Base-by-base conservation (phyloP, 1,140 invertebrate species). In the Papilio polyxenes region DNA sequence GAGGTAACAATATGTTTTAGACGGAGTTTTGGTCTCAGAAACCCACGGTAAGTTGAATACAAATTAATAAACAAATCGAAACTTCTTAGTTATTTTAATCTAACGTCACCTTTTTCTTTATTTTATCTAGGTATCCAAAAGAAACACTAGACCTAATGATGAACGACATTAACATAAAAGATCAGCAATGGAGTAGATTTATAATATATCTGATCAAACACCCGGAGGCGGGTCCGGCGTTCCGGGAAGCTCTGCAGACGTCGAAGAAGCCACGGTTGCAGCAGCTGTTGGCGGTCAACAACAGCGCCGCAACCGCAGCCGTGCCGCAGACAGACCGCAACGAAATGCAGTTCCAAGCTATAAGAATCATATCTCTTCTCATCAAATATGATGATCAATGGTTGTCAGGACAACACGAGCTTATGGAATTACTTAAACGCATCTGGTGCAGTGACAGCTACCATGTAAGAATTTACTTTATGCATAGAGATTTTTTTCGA, bases 311-410 rank as follows among this genome's bases (percentile, higher is more conserved):
- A 6, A 81, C 86, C 1, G 75, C 87, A 7, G 84, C 85, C 56
- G 82, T 92, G 48, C 86, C 92, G 0, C 90, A 87, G 20, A 81
- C 89, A 0, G 94, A 95, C 81, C 91, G 91, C 82, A 86, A 89
- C 56, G 97, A 98, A 89, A 95, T 98, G 82, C 97, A 98, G 89
- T 98, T 97, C 94, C 97, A 98, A 88, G 97, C 97, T 0, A 96
- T 99, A 8, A 93, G 97, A 40, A 96, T 98, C 0, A 96, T 98
- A 65, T 97, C 97, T 2, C 93, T 98, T 15, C 91, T 99, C 17
- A 97, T 98, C 37, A 97, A 98, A 90, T 96, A 95, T 85, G 98
- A 99, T 92, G 97, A 97, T 78, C 96, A 97, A 82, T 99, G 98
- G 98, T 91, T 99, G 11, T 96, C 97, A 3, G 96, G 96, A 1